phyloP scores from a whole-genome alignment of 23 tunicate species.

The Ciona savignyi region DNA sequence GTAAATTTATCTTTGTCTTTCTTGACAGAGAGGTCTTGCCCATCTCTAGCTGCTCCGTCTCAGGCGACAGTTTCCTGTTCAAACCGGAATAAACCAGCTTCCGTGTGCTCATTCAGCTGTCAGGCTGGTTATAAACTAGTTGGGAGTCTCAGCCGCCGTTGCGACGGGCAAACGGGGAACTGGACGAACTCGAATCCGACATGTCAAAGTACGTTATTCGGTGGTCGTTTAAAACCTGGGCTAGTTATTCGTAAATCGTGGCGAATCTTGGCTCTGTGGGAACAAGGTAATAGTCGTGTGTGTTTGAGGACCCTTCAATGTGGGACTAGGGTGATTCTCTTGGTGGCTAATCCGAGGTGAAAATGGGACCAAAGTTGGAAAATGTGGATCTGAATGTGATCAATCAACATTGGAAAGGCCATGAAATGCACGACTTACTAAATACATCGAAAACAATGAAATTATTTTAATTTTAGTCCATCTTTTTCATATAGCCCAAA shows the following conservation, averaged over 20 bases:
- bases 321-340: not conserved
- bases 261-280: not conserved
- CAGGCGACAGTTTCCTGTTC: slow-evolving; percentile 32
- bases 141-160: slow-evolving; percentile 22
- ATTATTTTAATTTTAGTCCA: too few species aligned
- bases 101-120: slow-evolving; percentile 48
- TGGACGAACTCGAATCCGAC: slow-evolving; percentile 38
- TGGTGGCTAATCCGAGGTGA: not conserved
- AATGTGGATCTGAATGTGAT: too few species aligned
- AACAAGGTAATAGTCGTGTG: not conserved
- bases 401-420: too few species aligned
- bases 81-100: slow-evolving; percentile 31
- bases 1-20: not conserved
- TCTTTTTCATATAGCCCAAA: too few species aligned
- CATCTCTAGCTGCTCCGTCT: slow-evolving; percentile 20
- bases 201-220: slow-evolving; percentile 41
- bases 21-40: slow-evolving; percentile 20
- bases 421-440: too few species aligned
- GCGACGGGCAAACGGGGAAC: slow-evolving; percentile 24
- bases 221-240: not conserved
- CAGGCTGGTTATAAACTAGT: slow-evolving; percentile 20
- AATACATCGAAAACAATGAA: too few species aligned
- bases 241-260: not conserved
- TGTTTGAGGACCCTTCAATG: not conserved
- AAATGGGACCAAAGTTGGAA: too few species aligned